Evolutionary conservation across 2,888 invertebrate species (phyloP).

Genomic region (Germaria angustata): DNA sequence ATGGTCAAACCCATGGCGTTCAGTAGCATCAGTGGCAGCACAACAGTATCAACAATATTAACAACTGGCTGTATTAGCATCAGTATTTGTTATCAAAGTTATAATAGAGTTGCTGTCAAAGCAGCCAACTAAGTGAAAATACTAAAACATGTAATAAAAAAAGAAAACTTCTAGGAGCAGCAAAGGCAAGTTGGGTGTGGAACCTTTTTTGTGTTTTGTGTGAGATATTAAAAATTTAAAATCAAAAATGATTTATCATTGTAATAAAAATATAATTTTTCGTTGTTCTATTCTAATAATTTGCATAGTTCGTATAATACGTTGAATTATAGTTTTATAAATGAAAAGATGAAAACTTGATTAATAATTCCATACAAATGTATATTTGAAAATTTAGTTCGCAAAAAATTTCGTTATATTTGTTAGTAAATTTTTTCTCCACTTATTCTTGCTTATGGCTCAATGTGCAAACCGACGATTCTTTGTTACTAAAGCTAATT

Average conservation of each 20-base stretch:
- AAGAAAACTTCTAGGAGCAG: neutral
- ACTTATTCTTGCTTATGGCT: too few relatives aligned
- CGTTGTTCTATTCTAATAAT: neutral
- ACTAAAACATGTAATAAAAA: conserved; percentile 8
- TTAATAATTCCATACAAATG: neutral
- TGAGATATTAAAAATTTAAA: conserved; percentile 45
- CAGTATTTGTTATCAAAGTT: conserved; percentile 48
- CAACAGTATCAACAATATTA: neutral
- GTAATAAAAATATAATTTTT: too few relatives aligned
- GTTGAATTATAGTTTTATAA: neutral
- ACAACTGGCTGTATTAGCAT: conserved; percentile 10
- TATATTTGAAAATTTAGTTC: too few relatives aligned
- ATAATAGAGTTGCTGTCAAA: conserved; percentile 52
- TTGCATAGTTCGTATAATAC: neutral
- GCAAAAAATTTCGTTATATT: too few relatives aligned
- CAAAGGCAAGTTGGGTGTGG: neutral
- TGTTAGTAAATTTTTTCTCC: too few relatives aligned
- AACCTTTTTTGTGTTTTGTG: neutral
- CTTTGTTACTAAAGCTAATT: too few relatives aligned
- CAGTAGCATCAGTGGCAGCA: neutral
- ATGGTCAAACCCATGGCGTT: conserved; percentile 27
- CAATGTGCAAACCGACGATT: too few relatives aligned
- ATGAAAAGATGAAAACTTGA: neutral
- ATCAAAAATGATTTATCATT: conserved; percentile 53
- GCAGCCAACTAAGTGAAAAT: conserved; percentile 43